These are phyloP conservation scores for Spinus olivaceus DNA, from an alignment of 2,797 vertebrate genomes.

Conservation along the genomic window DNA sequence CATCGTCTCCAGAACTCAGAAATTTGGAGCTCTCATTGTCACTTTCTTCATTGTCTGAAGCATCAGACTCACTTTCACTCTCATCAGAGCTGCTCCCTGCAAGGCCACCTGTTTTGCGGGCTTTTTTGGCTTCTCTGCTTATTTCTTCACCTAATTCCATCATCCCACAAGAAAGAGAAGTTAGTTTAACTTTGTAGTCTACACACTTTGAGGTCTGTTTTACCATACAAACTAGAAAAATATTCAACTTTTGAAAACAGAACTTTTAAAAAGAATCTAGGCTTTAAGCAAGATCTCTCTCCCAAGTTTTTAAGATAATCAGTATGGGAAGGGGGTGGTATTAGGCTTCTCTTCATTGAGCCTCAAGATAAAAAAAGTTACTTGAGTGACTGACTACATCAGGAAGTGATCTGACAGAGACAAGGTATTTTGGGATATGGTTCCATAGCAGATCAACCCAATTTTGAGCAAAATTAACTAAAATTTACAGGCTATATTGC, in stretches of 20 bases:
- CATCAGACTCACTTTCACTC: conserved; percentile 85
- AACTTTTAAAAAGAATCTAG: background rate
- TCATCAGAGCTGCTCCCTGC: conserved; percentile 94
- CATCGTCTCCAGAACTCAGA: conserved; percentile 88
- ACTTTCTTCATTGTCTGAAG: conserved; percentile 81
- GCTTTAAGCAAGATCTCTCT: background rate
- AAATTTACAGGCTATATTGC: background rate
- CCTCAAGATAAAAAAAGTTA: background rate
- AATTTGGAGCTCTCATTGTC: conserved; percentile 93
- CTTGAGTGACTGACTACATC: background rate
- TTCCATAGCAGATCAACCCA: background rate
- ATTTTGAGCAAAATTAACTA: background rate
- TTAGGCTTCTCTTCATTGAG: background rate
- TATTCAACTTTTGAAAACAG: accelerated
- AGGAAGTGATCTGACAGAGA: background rate
- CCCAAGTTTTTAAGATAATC: background rate
- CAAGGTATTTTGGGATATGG: background rate
- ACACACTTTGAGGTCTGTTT: background rate
- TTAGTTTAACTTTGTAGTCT: background rate
- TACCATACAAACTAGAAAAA: background rate
- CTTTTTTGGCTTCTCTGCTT: conserved; percentile 87
- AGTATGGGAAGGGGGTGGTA: background rate
- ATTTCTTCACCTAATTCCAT: conserved; percentile 81
- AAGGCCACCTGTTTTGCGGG: conserved; percentile 86
- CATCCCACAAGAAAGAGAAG: background rate